phyloP scores from a whole-genome alignment of 1,140 invertebrate species.

The Trachymyrmex septentrionalis region DNA sequence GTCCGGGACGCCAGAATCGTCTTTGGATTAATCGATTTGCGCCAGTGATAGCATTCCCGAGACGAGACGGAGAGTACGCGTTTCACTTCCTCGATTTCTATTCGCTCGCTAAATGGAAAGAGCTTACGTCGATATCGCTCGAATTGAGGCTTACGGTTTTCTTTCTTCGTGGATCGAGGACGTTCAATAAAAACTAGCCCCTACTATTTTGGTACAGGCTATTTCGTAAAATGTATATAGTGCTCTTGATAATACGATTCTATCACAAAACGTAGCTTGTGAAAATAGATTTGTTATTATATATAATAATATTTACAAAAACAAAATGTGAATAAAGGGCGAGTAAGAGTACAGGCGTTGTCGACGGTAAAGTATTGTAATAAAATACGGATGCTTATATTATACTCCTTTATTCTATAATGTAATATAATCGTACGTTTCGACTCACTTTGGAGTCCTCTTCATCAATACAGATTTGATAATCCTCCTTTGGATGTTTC shows the following conservation, averaged over 20 bases:
- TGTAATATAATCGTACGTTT: no score
- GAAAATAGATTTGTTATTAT: background rate
- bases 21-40: slow-evolving; percentile 67
- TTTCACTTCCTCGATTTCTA: slow-evolving; percentile 60
- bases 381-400: no score
- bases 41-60: slow-evolving; percentile 52
- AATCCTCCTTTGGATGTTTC: no score
- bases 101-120: slow-evolving; percentile 59
- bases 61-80: slow-evolving; percentile 50
- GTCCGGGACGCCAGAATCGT: slow-evolving; percentile 49
- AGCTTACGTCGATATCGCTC: slow-evolving; percentile 45
- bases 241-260: background rate
- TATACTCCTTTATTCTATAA: no score
- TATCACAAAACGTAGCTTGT: background rate
- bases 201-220: background rate
- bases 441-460: no score
- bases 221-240: slow-evolving; percentile 8
- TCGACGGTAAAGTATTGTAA: no score
- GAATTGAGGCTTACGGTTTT: slow-evolving; percentile 45
- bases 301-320: no score
- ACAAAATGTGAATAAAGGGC: no score
- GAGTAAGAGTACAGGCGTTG: no score
- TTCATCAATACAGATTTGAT: no score
- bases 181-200: slow-evolving; percentile 31
- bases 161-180: slow-evolving; percentile 19